A percentile compares a stretch with the other conserved stretches of the same genome.
Conservation (phyloP, 1,140 invertebrate genomes). For the Diabrotica virgifera region DNA sequence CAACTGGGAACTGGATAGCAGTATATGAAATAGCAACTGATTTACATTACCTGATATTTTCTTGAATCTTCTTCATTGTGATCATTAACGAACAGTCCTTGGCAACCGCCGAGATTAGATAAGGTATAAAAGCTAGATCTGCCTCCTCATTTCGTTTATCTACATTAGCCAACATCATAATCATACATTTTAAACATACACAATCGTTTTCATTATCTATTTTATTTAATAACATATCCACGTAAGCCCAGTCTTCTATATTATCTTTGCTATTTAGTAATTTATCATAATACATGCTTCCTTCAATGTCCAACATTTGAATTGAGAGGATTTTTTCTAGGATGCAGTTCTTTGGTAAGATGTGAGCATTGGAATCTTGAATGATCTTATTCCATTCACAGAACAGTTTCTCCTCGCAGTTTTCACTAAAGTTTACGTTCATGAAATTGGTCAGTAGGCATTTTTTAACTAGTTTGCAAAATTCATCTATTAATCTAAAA, state of each 20-base stretch:
- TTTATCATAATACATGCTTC: slow-evolving; percentile 36
- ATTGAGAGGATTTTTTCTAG: slow-evolving; percentile 39
- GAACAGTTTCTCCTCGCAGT: slow-evolving; percentile 25
- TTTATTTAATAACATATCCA: slow-evolving; percentile 33
- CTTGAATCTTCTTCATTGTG: slow-evolving; percentile 33
- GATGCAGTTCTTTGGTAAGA: slow-evolving; percentile 37
- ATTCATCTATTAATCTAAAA: slow-evolving; percentile 38
- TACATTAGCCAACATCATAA: slow-evolving; percentile 25
- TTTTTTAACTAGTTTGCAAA: slow-evolving; percentile 31
- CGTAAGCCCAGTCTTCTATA: slow-evolving; percentile 32
- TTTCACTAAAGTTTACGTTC: slow-evolving; percentile 10
- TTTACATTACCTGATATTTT: slow-evolving; percentile 24
- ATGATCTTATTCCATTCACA: slow-evolving; percentile 29
- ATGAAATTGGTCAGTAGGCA: slow-evolving; percentile 30
- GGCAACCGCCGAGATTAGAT: slow-evolving; percentile 40
- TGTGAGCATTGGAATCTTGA: slow-evolving; percentile 12
- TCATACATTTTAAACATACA: slow-evolving; percentile 32
- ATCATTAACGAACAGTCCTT: slow-evolving; percentile 45
- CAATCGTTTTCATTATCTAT: slow-evolving; percentile 25
- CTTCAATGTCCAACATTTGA: slow-evolving; percentile 41
- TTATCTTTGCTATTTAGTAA: slow-evolving; percentile 23
- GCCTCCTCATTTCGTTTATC: slow-evolving; percentile 19
- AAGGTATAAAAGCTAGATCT: slow-evolving; percentile 37
- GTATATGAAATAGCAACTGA: neutral
- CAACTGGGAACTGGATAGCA: neutral